Base-by-base conservation (phyloP, 1,140 invertebrate genomes). In the Bombus waltoni region DNA sequence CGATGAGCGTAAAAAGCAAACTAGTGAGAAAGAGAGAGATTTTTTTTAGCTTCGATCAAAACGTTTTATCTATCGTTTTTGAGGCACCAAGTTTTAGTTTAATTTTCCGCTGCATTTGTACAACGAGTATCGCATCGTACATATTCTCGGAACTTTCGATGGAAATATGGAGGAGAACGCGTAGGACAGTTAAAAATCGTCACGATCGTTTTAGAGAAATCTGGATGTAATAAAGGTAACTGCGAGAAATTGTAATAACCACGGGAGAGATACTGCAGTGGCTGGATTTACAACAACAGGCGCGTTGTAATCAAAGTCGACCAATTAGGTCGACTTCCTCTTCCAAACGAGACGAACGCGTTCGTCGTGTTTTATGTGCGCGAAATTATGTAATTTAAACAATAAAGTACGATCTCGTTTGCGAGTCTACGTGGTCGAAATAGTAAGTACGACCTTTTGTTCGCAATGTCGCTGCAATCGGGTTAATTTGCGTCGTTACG, bases 211-310 rank as follows among this genome's bases (percentile, higher is more conserved):
- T 22, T 22, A 53, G 18, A 53, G 0, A 53, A 53, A 53, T 22
- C 47, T 53, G 18, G 18, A 22, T 53, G 47, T 8, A 22, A 22
- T 2, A 8, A 5, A 53, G 1, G 18, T 5, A 53, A 53, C 6
- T 8, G 18, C 18, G 47, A 22, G 28, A n/a, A n/a, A 62, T 28
- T n/a, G 59, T 11, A 62, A n/a, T 62, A 62, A 62, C n/a, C 28
- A n/a, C 0, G n/a, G 28, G n/a, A 11, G 59, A n/a, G 11, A 32
- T 32, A 1, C 8, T 2, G 5, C 2, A 6, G 4, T 6, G 0
- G 15, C 5, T 66, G 18, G 8, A 18, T 66, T 66, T 66, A 6
- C 3, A 66, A 66, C 65, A 5, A 32, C 10, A 5, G 28, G 62
- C n/a, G 2, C 62, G 5, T n/a, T 65, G n/a, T n/a, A 35, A 68